Evolutionary conservation across 2,888 invertebrate genomes (phyloP).

Genomic region (Hartigia nigra): DNA sequence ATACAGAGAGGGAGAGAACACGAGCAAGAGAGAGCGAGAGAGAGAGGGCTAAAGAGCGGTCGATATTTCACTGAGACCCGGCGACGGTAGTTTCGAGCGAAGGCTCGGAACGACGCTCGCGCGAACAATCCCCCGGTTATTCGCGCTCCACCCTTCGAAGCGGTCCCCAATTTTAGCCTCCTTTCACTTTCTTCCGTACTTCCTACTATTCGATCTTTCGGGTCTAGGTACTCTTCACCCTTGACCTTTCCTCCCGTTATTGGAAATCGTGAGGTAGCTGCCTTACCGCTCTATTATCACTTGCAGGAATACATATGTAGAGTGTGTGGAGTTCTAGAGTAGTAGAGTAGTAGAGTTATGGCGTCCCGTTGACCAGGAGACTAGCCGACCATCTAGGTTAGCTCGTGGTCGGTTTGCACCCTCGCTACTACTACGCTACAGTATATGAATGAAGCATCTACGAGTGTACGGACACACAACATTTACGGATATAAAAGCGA

Average conservation of each 20-base stretch:
- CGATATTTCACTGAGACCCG: slow-evolving; percentile 56
- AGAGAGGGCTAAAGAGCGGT: slow-evolving; percentile 46
- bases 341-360: not conserved
- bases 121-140: slow-evolving; percentile 15
- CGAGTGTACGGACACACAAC: slow-evolving; percentile 35
- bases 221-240: not conserved
- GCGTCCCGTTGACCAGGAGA: not conserved
- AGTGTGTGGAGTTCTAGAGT: not conserved
- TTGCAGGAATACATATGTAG: not conserved
- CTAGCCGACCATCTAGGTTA: not conserved
- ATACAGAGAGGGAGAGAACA: slow-evolving; percentile 25
- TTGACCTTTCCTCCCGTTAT: not conserved
- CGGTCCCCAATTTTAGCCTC: not conserved
- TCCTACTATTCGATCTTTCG: not conserved
- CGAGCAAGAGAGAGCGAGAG: slow-evolving; percentile 23
- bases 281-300: no score
- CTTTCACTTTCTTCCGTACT: not conserved
- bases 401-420: slow-evolving; percentile 12
- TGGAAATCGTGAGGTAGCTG: not conserved
- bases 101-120: slow-evolving; percentile 43
- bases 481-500: slow-evolving; percentile 59
- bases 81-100: slow-evolving; percentile 44
- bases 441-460: slow-evolving; percentile 50
- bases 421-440: slow-evolving; percentile 20
- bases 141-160: not conserved